phyloP scores from a whole-genome alignment of 1,140 invertebrate species.

The Hormaphis cornu region DNA sequence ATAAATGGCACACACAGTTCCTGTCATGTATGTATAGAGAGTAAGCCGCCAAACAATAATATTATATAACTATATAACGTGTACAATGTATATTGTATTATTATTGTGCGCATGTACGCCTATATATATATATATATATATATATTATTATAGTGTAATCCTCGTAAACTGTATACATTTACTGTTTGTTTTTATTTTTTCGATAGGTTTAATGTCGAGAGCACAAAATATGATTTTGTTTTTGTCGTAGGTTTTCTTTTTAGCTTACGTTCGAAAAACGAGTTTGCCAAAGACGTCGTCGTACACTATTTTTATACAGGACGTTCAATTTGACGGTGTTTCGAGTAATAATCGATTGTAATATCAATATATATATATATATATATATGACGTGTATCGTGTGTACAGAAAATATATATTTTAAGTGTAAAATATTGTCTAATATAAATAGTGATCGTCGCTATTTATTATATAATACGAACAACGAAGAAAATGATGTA shows the following conservation, averaged over 20 bases:
- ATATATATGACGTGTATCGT: too few relatives aligned
- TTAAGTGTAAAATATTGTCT: not conserved
- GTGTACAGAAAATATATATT: not conserved
- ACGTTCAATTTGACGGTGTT: not conserved
- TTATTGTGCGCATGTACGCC: not conserved
- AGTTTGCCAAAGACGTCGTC: constrained; percentile 12
- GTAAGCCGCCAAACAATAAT: not conserved
- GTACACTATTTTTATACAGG: not conserved
- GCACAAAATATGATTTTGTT: not conserved
- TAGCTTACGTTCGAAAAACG: not conserved
- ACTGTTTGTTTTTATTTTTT: not conserved
- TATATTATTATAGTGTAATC: not conserved
- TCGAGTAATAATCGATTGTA: not conserved
- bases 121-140: not conserved
- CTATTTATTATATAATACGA: not conserved
- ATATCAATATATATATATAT: not conserved
- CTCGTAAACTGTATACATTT: too few relatives aligned
- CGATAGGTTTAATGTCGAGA: not conserved
- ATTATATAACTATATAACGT: too few relatives aligned
- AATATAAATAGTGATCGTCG: too few relatives aligned
- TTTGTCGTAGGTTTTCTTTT: not conserved
- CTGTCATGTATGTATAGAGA: constrained; percentile 3
- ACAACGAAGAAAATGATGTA: not conserved
- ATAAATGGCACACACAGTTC: constrained; percentile 23
- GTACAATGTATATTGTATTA: not conserved